Evolutionary conservation across 1,140 invertebrate species (phyloP).

Genomic region (Arctopsyche grandis): DNA sequence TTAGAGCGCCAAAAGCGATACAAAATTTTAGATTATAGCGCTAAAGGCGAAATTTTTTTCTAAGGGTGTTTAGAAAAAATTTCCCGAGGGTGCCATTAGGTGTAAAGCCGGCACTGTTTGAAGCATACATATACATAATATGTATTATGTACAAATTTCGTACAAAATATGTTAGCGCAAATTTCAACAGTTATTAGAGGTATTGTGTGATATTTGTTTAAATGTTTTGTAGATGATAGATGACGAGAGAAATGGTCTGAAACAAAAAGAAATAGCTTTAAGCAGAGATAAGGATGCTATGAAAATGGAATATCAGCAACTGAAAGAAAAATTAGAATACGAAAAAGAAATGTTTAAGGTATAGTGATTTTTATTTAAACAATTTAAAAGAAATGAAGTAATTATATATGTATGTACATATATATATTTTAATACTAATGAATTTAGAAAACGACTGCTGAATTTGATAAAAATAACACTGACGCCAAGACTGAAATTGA

Average conservation of each 20-base stretch:
- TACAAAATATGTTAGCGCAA: no score
- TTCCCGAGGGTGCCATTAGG: no score
- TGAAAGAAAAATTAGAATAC: slow-evolving; percentile 35
- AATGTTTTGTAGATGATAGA: slow-evolving; percentile 59
- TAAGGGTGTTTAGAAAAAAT: no score
- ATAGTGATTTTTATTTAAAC: no score
- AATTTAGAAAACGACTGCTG: slow-evolving; percentile 7
- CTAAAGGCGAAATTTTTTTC: no score
- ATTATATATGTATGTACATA: neutral
- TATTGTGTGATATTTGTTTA: neutral
- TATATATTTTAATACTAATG: neutral
- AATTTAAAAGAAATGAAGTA: no score
- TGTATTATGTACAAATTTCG: no score
- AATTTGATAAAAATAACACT: slow-evolving; percentile 38
- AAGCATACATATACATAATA: no score
- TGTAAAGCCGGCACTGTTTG: no score
- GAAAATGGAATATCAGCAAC: slow-evolving; percentile 61
- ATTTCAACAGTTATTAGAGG: no score
- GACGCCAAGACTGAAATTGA: slow-evolving; percentile 61
- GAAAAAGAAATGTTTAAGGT: slow-evolving; percentile 48
- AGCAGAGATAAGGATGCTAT: slow-evolving; percentile 64
- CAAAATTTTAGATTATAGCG: no score
- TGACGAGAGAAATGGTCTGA: slow-evolving; percentile 60
- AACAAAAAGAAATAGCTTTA: slow-evolving; percentile 64
- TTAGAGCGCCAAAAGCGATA: no score